phyloP scores from a whole-genome alignment of 2,797 vertebrate genomes.

The Halcyon chelicuti region DNA sequence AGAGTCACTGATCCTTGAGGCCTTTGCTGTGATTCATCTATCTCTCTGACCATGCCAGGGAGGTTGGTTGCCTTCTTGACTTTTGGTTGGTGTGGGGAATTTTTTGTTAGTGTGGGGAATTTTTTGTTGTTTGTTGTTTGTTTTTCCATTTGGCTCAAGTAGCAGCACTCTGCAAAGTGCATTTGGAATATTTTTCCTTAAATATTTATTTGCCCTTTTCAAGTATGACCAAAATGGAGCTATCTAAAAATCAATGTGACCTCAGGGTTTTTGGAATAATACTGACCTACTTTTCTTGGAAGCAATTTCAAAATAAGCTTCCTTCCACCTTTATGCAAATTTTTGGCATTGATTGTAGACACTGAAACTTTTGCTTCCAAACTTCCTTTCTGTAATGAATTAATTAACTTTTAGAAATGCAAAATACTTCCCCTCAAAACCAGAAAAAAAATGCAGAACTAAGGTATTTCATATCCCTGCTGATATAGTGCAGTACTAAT shows the following conservation, averaged over 20 bases:
- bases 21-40: accelerated
- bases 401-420: background rate
- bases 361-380: background rate
- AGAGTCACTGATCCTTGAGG: background rate
- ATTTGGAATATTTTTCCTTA: background rate
- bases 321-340: background rate
- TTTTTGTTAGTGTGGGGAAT: accelerated
- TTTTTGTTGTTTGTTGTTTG: background rate
- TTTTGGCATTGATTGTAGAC: background rate
- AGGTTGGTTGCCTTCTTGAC: background rate
- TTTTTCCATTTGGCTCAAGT: background rate
- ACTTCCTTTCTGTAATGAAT: background rate
- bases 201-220: background rate
- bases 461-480: background rate
- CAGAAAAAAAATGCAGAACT: background rate
- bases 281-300: background rate
- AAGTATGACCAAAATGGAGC: background rate
- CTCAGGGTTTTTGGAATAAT: background rate
- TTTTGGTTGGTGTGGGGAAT: background rate
- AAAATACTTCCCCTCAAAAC: background rate
- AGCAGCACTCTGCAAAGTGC: background rate
- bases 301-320: background rate
- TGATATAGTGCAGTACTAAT: background rate
- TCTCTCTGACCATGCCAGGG: background rate
- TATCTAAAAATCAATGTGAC: background rate